Base-by-base conservation (phyloP, 2,888 invertebrate species). In the Nomada ferruginata region DNA sequence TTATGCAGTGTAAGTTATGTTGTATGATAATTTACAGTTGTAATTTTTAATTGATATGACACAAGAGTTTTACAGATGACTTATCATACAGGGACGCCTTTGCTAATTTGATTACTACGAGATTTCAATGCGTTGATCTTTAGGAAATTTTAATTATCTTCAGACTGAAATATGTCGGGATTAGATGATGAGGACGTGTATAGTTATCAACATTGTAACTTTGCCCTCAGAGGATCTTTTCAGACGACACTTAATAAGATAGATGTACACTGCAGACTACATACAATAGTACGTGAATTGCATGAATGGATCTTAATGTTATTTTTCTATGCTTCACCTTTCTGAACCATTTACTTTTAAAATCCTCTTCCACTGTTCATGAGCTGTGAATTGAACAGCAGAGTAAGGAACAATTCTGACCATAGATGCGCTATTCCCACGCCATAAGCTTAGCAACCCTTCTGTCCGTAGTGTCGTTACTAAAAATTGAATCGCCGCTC, bases 371-470 rank as follows among this genome's bases (percentile, higher is more conserved):
- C 98, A 99, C 94, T 99, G 99, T 94, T 99, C 99, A 94, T 99
- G 99, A 55, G 99, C 97, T 0, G 98, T 97, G 94, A 99, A 99
- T 94, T 99, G 99, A 87, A 99, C 97, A 60, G 99, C 98, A 29
- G 99, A 98, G 94, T 99, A 99, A 0, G 99, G 99, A 70, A 99
- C 95, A 82, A 99, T 99, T 76, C 99, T 95, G 20, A 98, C 98
- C 98, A 99, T 98, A 0, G 99, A 99, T 5, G 99, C 99, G 86
- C 98, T 98, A 95, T 99, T 99, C 4, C 99, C 99, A 71, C 99
- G 95, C 99, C 99, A 99, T 89, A 99, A 94, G 76, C 98, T 97
- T 15, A 96, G 86, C 69, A 97, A 94, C 2, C 99, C 99, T 91
- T 98, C 97, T 20, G 95, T 95, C 86, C 94, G 95, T 85, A 96